A percentile compares a stretch with the other conserved stretches of the same genome.
Conservation (phyloP, 2,888 invertebrate species). For the Pyrocoelia pectoralis region DNA sequence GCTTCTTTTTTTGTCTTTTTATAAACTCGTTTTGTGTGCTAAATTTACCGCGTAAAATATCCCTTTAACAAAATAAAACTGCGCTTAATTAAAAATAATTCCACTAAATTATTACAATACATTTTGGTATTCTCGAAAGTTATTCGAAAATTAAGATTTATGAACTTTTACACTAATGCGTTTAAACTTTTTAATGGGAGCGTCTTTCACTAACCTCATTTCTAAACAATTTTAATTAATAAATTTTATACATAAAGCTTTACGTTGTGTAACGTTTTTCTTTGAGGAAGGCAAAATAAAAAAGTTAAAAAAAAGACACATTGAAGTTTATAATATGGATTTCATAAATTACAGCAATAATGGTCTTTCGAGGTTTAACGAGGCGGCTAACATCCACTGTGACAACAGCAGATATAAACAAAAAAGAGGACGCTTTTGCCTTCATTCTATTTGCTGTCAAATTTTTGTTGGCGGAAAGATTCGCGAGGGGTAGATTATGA, state of each 20-base stretch:
- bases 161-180: constrained; percentile 1
- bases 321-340: constrained; percentile 12
- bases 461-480: not conserved
- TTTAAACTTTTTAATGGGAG: constrained; percentile 4
- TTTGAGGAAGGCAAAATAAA: not conserved
- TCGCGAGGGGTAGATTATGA: too few relatives aligned
- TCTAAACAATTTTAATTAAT: constrained; percentile 6
- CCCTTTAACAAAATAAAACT: not conserved
- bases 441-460: not conserved
- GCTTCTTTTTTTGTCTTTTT: not conserved
- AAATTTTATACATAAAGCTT: not conserved
- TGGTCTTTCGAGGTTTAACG: constrained; percentile 27
- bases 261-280: not conserved
- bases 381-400: constrained; percentile 28
- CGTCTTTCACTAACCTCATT: constrained; percentile 10
- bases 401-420: constrained; percentile 6
- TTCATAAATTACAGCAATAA: constrained; percentile 27
- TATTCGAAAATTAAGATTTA: constrained; percentile 1
- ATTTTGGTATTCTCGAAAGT: constrained; percentile 1
- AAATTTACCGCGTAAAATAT: not conserved
- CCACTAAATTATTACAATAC: not conserved
- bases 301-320: not conserved
- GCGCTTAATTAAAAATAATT: constrained; percentile 1
- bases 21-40: not conserved
- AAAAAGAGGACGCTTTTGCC: not conserved